phyloP scores from a whole-genome alignment of 1,140 invertebrate species.

The Zaprionus nigranus region DNA sequence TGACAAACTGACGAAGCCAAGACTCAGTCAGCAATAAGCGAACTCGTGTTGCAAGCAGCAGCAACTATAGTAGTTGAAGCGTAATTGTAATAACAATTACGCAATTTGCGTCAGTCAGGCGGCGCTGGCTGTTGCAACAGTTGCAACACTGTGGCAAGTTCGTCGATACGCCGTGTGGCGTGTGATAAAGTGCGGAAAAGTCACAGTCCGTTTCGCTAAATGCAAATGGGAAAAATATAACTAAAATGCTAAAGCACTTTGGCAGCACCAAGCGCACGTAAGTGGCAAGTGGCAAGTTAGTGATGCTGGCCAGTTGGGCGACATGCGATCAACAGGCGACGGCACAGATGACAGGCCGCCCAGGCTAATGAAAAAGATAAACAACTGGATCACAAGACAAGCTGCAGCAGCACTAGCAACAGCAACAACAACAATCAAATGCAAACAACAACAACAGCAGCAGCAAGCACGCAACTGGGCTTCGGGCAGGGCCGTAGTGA shows the following conservation, averaged over 20 bases:
- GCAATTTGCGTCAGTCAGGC: slow-evolving; percentile 78
- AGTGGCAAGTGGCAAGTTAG: slow-evolving; percentile 41
- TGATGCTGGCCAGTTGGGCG: slow-evolving; percentile 12
- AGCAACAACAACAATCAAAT: slow-evolving; percentile 19
- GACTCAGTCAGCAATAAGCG: slow-evolving; percentile 15
- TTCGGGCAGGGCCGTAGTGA: not conserved
- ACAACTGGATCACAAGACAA: slow-evolving; percentile 69
- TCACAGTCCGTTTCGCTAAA: slow-evolving; percentile 50
- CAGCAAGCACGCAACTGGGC: slow-evolving; percentile 44
- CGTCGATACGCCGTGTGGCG: slow-evolving; percentile 52
- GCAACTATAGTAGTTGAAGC: slow-evolving; percentile 55
- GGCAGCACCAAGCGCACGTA: slow-evolving; percentile 4
- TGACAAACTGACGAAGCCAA: slow-evolving; percentile 19
- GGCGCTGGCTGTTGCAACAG: slow-evolving; percentile 21
- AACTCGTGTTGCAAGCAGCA: slow-evolving; percentile 14
- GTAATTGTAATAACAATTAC: slow-evolving; percentile 82
- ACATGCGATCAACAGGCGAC: slow-evolving; percentile 74
- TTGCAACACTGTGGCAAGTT: slow-evolving; percentile 23
- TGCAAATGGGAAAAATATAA: slow-evolving; percentile 51
- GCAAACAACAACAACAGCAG: slow-evolving; percentile 3
- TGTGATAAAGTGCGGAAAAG: slow-evolving; percentile 72
- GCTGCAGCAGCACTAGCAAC: slow-evolving; percentile 34
- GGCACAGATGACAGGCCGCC: slow-evolving; percentile 79
- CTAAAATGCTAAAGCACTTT: not conserved
- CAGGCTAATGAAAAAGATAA: slow-evolving; percentile 82